Base-by-base conservation (phyloP, 2,797 vertebrate genomes). In the Hyperoplus immaculatus region DNA sequence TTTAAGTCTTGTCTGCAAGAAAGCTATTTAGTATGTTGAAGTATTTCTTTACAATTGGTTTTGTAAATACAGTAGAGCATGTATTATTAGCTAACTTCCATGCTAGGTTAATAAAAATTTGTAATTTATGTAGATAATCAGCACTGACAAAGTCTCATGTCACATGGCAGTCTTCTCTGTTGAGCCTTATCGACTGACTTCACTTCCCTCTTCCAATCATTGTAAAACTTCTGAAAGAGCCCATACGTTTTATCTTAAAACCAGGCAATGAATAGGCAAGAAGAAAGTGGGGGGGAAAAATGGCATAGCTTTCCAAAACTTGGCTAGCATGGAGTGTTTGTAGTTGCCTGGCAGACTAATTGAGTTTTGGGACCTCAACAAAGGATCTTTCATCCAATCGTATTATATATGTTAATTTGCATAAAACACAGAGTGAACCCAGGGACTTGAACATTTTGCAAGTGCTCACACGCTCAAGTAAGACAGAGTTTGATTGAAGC, bases 301-400 rank as follows among this genome's bases (percentile, higher is more conserved):
- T 5, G 36, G 38, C 47, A 29, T 71, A 54, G 67, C 54, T 78
- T 75, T 69, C 74, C 70, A 78, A 78, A 70, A 75, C 72, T 59
- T 10, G 45, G 58, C 58, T 60, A 60, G 39, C 69, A 56, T 45
- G 59, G 71, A 6, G 71, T 61, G 64, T 86, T 72, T 85, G 83
- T 86, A 80, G 79, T 72, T 69, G 79, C 81, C 65, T n/a, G 67
- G 12, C 4, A 71, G 85, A 81, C 75, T 91, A 89, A 90, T 91
- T 89, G 84, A 88, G 87, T 87, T 88, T 69, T 62, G 38, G 70
- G 82, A 84, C 83, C 82, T 77, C 65, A 51, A 72, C 69, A 83
- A 84, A 86, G 76, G 60, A 66, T 77, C 77, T 79, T 78, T 80
- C 69, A 84, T 81, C 56, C 70, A 75, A 69, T 67, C 15, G 10